Percentiles rank a stretch among this genome's conserved stretches.
Conservation (phyloP, 64 coral and sea anemone genomes). For the Platygyra sinensis region DNA sequence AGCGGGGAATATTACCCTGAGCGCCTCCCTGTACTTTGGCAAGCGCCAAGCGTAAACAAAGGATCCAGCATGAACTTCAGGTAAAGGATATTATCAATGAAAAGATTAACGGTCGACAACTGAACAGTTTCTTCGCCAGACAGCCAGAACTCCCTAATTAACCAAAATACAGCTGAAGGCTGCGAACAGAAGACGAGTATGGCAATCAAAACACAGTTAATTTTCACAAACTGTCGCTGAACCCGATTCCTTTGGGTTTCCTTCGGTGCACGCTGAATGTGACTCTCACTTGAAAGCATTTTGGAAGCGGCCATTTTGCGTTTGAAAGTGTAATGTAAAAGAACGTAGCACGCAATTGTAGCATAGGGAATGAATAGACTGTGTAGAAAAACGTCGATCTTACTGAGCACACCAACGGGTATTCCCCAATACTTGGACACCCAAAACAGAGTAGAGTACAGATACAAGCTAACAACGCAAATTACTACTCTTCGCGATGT, state of each 20-base stretch:
- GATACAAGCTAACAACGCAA: background rate
- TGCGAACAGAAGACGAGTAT: slow-evolving; percentile 32
- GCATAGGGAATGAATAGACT: background rate
- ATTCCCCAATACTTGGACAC: background rate
- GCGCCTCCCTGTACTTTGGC: slow-evolving; percentile 69
- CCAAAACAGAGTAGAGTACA: slow-evolving; percentile 17
- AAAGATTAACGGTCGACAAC: too few species aligned
- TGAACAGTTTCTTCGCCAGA: too few species aligned
- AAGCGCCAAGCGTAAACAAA: slow-evolving; percentile 79
- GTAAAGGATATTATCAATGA: slow-evolving; percentile 46
- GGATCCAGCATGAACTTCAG: slow-evolving; percentile 78
- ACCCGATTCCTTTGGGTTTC: background rate
- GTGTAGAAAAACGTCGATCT: background rate
- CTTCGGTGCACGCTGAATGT: too few species aligned
- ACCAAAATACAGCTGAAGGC: background rate
- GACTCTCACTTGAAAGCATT: background rate
- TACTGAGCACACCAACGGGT: background rate
- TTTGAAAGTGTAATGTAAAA: slow-evolving; percentile 16
- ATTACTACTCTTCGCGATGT: slow-evolving; percentile 7
- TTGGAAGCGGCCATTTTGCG: slow-evolving; percentile 5
- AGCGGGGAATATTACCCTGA: background rate
- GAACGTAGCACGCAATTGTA: background rate
- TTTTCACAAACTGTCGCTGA: slow-evolving; percentile 2
- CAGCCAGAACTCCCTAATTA: too few species aligned
- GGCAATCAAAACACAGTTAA: slow-evolving; percentile 24